Conservation (phyloP, 1,140 invertebrate genomes). For the Antheraea mylitta region DNA sequence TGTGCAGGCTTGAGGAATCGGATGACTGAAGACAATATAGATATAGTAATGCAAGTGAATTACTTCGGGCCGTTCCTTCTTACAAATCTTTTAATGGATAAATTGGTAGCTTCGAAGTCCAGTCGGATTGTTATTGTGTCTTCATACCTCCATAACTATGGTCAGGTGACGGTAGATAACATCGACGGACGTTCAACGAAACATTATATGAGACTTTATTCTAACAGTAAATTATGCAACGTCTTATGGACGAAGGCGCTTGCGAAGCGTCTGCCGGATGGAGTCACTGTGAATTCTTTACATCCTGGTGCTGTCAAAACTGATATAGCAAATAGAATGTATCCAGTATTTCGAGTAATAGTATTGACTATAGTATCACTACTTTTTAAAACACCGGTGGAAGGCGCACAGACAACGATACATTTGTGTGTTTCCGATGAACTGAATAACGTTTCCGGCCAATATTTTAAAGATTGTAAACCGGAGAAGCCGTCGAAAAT, state of each 20-base stretch:
- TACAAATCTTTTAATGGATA: slow-evolving; percentile 82
- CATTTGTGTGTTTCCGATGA: slow-evolving; percentile 48
- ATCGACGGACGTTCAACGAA: slow-evolving; percentile 80
- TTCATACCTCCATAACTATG: slow-evolving; percentile 79
- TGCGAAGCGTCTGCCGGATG: slow-evolving; percentile 76
- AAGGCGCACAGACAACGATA: slow-evolving; percentile 85
- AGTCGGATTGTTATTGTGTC: slow-evolving; percentile 85
- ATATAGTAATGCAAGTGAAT: slow-evolving; percentile 82
- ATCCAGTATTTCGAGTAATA: slow-evolving; percentile 25
- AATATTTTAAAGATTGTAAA: slow-evolving; percentile 61
- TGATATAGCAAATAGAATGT: slow-evolving; percentile 74
- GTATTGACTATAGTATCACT: slow-evolving; percentile 38
- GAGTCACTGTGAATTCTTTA: slow-evolving; percentile 78
- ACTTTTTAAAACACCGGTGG: slow-evolving; percentile 78
- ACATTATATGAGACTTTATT: slow-evolving; percentile 74
- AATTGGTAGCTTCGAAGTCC: slow-evolving; percentile 62
- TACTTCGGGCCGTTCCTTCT: slow-evolving; percentile 84
- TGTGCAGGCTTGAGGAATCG: slow-evolving; percentile 38
- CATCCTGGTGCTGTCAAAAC: slow-evolving; percentile 83
- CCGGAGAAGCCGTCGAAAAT: slow-evolving; percentile 14
- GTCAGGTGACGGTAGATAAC: slow-evolving; percentile 80
- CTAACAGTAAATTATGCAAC: slow-evolving; percentile 86
- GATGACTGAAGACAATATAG: slow-evolving; percentile 81
- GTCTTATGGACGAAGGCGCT: slow-evolving; percentile 84
- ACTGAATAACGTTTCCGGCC: slow-evolving; percentile 43